Conservation (phyloP, 2,113 vertebrate species). For the Macroglossus sobrinus region DNA sequence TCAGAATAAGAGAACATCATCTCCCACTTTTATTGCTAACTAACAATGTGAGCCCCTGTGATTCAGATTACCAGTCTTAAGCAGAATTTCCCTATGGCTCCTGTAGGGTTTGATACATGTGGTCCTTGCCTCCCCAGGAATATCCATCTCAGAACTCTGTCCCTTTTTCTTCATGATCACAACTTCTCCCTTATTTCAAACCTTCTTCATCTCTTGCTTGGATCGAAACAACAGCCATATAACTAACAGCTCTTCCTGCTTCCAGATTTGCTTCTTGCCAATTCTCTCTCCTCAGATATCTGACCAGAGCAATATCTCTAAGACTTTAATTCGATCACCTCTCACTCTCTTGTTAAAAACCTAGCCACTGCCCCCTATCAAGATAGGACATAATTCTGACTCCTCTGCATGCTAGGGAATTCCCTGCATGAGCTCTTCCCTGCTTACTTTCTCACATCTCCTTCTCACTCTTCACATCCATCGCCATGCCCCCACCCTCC, state of each 20-base stretch:
- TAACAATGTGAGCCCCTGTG: fast-evolving
- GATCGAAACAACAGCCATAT: not conserved
- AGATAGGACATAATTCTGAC: not conserved
- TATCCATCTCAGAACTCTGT: not conserved
- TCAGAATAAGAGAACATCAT: not conserved
- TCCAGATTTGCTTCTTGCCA: not conserved
- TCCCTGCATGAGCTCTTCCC: fast-evolving
- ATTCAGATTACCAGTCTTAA: not conserved
- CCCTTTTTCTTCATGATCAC: too few species aligned
- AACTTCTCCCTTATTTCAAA: not conserved
- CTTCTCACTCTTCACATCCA: not conserved
- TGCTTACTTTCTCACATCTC: not conserved
- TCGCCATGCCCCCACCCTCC: fast-evolving
- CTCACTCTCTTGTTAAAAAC: not conserved
- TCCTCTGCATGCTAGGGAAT: fast-evolving
- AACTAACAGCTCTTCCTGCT: not conserved
- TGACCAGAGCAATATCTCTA: not conserved
- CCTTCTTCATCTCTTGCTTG: not conserved
- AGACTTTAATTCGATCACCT: not conserved
- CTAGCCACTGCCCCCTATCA: not conserved
- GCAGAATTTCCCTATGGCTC: not conserved
- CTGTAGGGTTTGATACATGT: fast-evolving
- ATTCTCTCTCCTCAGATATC: not conserved
- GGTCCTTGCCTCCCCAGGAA: too few species aligned
- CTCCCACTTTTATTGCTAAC: not conserved